phyloP scores from a whole-genome alignment of 1,140 invertebrate genomes.

The Adoxophyes honmai region DNA sequence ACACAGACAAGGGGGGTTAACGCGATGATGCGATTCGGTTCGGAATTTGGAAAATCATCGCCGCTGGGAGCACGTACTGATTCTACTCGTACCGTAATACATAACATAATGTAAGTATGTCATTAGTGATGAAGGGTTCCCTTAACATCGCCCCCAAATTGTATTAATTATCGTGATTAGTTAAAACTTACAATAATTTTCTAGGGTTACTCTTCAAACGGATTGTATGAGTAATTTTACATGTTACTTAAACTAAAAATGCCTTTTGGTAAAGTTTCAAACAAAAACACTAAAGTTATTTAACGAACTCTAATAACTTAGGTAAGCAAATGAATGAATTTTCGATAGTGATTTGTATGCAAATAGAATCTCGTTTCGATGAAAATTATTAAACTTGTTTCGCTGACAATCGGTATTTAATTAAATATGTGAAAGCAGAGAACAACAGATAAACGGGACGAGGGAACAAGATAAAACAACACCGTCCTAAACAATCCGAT shows the following conservation, averaged over 20 bases:
- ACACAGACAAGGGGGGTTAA: constrained; percentile 59
- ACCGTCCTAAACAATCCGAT: constrained; percentile 45
- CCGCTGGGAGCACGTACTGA: constrained; percentile 38
- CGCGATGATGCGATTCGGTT: constrained; percentile 54
- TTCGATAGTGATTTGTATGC: constrained; percentile 38
- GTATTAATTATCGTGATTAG: constrained; percentile 2
- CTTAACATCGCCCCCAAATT: not conserved
- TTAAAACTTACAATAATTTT: too few species aligned
- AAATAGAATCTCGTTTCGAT: constrained; percentile 42
- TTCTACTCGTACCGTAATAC: too few species aligned
- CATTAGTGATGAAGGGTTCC: not conserved
- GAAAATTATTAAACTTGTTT: constrained; percentile 40
- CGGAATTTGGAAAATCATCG: constrained; percentile 63
- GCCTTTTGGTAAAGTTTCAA: not conserved
- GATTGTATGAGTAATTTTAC: too few species aligned
- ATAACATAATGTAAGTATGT: not conserved
- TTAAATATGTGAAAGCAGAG: constrained; percentile 52
- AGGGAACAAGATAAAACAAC: constrained; percentile 33
- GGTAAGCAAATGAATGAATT: constrained; percentile 23
- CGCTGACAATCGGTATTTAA: constrained; percentile 39
- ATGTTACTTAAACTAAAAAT: too few species aligned
- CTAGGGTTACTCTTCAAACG: too few species aligned
- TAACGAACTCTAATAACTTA: not conserved
- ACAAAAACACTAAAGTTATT: not conserved
- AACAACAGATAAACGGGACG: constrained; percentile 26